phyloP scores from a whole-genome alignment of 2,113 vertebrate species.

The Limanda limanda region DNA sequence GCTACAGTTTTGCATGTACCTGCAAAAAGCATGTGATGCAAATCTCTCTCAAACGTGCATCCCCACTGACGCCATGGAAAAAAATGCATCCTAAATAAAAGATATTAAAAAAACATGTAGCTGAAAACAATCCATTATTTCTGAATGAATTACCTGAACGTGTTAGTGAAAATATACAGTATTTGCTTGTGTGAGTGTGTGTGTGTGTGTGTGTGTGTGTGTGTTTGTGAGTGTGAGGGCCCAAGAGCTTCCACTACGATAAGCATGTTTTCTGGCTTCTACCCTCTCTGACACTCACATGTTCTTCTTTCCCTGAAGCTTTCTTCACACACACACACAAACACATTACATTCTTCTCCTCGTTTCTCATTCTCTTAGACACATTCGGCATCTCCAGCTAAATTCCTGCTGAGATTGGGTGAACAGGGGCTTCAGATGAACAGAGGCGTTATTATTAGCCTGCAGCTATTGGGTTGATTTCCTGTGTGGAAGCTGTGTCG shows the following conservation, averaged over 20 bases:
- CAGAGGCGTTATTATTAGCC: constrained; percentile 23
- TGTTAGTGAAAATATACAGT: constrained; percentile 1
- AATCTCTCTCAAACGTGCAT: no score
- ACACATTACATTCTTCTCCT: background rate
- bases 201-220: background rate
- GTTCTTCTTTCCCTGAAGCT: background rate
- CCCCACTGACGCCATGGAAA: background rate
- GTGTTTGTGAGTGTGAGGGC: constrained; percentile 6
- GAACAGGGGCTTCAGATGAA: constrained; percentile 35
- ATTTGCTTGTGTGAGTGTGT: background rate
- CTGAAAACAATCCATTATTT: background rate
- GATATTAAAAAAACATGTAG: background rate
- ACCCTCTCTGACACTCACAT: constrained; percentile 19
- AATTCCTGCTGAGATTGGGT: constrained; percentile 17
- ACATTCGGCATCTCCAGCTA: constrained; percentile 9
- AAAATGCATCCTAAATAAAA: background rate
- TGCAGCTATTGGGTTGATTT: constrained; percentile 41
- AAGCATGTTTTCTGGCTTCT: constrained; percentile 11
- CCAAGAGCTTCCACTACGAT: background rate
- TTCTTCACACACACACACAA: background rate
- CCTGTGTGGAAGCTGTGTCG: constrained; percentile 39
- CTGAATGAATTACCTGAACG: background rate
- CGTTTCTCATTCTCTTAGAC: background rate
- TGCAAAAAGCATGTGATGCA: no score
- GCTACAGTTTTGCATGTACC: no score